Base-by-base conservation (phyloP, 2,113 vertebrate genomes). In the Neofelis nebulosa region DNA sequence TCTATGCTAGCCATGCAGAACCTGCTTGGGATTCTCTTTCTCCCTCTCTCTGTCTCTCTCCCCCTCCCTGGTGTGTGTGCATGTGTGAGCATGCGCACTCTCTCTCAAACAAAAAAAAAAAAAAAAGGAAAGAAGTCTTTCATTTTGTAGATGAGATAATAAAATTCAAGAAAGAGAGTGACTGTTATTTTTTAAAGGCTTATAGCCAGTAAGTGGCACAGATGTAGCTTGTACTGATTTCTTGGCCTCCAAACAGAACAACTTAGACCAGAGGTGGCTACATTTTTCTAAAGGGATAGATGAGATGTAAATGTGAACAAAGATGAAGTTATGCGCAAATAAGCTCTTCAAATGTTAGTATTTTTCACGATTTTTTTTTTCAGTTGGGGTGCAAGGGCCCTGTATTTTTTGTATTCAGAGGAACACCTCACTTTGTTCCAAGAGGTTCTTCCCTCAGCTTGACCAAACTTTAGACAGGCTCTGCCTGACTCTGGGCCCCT, bases 121-220 rank as follows among this genome's bases (percentile, higher is more conserved):
- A 61, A 25, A 55, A 55, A 61, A 84, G 61, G 33, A 57, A 96
- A 73, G 5, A 76, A 76, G 41, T 76, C 38, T 94, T 85, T 73
- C 4, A 80, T 80, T 69, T 91, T 9, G 48, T 71, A 86, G 5
- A 55, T 25, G 21, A 79, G 19, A 12, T 15, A 69, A 50, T 74
- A 84, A 52, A 48, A 94, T 48, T 41, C 61, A 13, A 71, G 29
- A 88, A 85, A 81, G 41, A 78, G 48, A 79, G 8, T 31, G 7
- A 18, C 38, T 78, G 65, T n/a, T 69, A 27, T 36, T 69, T 91
- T 91, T 68, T 86, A 41, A 84, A 65, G 4, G 65, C 14, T 87
- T 31, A 23, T 23, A 41, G 63, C 15, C 48, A 48, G 5, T 80
- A 91, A 41, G 38, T 83, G 27, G 5, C 69, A 91, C 14, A 69